Conservation (phyloP, 2,113 vertebrate species). For the Carettochelys insculpta region DNA sequence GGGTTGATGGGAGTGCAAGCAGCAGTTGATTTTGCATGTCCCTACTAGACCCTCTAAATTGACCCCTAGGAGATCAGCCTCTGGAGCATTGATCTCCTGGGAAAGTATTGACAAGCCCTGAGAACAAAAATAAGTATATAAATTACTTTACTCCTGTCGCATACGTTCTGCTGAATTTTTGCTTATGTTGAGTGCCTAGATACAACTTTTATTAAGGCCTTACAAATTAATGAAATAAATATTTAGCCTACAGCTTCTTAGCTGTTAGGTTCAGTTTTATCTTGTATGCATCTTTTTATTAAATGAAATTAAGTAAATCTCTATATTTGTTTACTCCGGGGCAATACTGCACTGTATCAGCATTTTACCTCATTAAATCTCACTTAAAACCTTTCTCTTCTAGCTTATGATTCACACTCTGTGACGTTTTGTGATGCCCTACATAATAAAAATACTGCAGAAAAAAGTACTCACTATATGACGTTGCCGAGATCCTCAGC, state of each 20-base stretch:
- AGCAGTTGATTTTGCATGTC: too few relatives aligned
- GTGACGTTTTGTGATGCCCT: background rate
- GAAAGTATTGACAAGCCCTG: background rate
- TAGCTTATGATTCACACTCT: background rate
- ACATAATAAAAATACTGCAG: background rate
- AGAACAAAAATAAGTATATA: background rate
- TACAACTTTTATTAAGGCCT: background rate
- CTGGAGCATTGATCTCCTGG: too few relatives aligned
- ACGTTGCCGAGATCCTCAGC: rapidly evolving
- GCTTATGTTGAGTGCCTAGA: background rate
- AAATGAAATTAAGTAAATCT: background rate
- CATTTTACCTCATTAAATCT: background rate
- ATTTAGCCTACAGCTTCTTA: background rate
- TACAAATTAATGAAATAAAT: background rate
- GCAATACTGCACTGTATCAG: background rate
- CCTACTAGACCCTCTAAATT: too few relatives aligned
- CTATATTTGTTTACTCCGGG: background rate
- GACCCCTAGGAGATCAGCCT: too few relatives aligned
- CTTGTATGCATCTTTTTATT: background rate
- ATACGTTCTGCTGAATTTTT: background rate
- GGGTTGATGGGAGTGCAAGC: too few relatives aligned
- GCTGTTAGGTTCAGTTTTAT: background rate
- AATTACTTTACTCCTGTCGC: background rate
- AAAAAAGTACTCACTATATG: rapidly evolving
- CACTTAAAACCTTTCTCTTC: background rate